Base-by-base conservation (phyloP, 1,140 invertebrate species). In the Patella vulgata region DNA sequence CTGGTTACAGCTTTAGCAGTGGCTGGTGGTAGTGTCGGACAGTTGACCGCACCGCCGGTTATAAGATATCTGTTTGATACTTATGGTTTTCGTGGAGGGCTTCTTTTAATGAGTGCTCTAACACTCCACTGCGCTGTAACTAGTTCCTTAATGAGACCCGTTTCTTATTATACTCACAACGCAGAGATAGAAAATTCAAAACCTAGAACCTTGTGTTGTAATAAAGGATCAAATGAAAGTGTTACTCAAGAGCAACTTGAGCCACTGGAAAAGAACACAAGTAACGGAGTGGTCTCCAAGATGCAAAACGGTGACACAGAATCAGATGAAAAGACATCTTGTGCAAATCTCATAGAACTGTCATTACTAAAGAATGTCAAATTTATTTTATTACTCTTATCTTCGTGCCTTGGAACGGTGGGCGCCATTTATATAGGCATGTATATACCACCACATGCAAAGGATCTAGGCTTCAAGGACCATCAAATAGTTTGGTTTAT, bases 1-100 rank as follows among this genome's bases (percentile, higher is more conserved):
- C 53, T 63, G 3, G 53, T 54, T 31, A 56, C 61, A 2, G 43
- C 30, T 17, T 30, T 63, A n/a, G 43, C 53, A 14, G 23, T 42
- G 6, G 39, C 50, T 23, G 61, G 61, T 2, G 54, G 33, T 23
- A 43, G 61, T 12, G 44, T 27, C 11, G 61, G 61, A 2, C 46
- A 46, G 5, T 14, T 63, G 21, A 25, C 28, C 12, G 25, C 40
- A 30, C 53, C 61, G 3, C 8, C 25, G 4, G 8, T 63, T 6
- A 30, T 30, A 0, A n/a, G 53, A 8, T 28, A 2, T 25, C 39
- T 63, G 14, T 9, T 63, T 17, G 54, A 63, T 2, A 50, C 12
- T 3, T 63, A 40, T 28, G 61, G 52, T 2, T 47, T 57, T 0
- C 31, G n/a, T 12, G 61, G 61, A 9, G 53, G 30, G 3, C 39